A percentile compares a stretch with the other conserved stretches of the same genome.
Evolutionary conservation across 2,797 vertebrate genomes (phyloP).

Genomic region (Molothrus aeneus): DNA sequence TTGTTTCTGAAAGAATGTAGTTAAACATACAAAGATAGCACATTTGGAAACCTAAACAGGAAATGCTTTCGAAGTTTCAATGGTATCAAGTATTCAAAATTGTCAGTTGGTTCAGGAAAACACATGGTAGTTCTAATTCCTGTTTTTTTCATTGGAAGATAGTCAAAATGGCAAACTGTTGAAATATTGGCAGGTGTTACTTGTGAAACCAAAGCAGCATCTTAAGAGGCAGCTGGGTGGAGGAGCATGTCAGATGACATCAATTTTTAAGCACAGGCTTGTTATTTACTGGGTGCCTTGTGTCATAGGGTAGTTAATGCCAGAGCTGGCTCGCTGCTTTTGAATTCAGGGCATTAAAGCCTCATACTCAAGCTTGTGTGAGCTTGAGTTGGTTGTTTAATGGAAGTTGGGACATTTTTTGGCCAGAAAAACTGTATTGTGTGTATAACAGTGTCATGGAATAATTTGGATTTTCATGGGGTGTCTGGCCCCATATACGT

Average conservation of each 20-base stretch:
- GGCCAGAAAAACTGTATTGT: neutral
- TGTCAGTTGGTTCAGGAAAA: neutral
- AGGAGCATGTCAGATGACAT: neutral
- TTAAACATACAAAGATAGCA: neutral
- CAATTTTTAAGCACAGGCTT: neutral
- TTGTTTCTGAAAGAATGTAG: neutral
- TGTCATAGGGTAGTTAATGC: fast-evolving
- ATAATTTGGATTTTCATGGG: neutral
- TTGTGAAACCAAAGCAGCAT: neutral
- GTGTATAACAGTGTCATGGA: neutral
- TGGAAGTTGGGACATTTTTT: neutral
- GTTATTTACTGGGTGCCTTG: neutral
- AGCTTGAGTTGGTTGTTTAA: neutral
- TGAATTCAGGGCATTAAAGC: neutral
- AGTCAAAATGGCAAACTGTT: neutral
- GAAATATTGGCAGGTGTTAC: neutral
- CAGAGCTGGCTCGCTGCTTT: neutral
- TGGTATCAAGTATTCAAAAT: neutral
- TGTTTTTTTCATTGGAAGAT: neutral
- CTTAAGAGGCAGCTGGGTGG: neutral
- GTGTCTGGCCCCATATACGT: neutral
- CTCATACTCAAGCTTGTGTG: neutral
- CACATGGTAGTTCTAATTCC: neutral
- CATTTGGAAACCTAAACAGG: neutral
- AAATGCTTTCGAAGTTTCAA: neutral